Conservation (phyloP, 2,113 vertebrate genomes). For the Paracanthobrama guichenoti region DNA sequence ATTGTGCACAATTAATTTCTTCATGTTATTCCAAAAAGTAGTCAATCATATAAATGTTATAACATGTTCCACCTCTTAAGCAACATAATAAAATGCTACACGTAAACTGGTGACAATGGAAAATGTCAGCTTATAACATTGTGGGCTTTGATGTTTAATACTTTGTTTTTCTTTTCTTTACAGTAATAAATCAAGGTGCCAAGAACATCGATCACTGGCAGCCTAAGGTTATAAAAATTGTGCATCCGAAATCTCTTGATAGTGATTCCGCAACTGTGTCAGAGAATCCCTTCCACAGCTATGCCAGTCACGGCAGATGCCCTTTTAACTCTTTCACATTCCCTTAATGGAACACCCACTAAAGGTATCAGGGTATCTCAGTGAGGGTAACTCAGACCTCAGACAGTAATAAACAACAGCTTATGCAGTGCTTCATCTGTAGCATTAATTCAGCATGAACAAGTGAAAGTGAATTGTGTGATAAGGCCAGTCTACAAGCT, state of each 20-base stretch:
- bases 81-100: not conserved
- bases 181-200: slow-evolving; percentile 59
- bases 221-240: slow-evolving; percentile 78
- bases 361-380: not conserved
- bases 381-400: not conserved
- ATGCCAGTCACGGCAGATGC: slow-evolving; percentile 89
- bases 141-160: not conserved
- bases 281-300: slow-evolving; percentile 47
- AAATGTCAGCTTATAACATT: not conserved
- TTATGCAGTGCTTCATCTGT: not conserved
- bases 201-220: slow-evolving; percentile 75
- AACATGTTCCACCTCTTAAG: not conserved
- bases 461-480: not conserved
- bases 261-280: slow-evolving; percentile 84
- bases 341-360: not conserved
- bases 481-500: not conserved
- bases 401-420: not conserved
- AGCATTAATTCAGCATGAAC: not conserved
- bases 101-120: not conserved
- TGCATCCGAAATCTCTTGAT: slow-evolving; percentile 99
- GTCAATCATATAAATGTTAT: not conserved
- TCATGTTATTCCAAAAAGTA: not conserved
- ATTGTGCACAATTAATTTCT: not conserved
- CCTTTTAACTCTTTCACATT: slow-evolving; percentile 81
- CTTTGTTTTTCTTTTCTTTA: not conserved